These are phyloP conservation scores for Pseudopodoces humilis DNA, from an alignment of 2,113 vertebrate species.

Conservation along the genomic window DNA sequence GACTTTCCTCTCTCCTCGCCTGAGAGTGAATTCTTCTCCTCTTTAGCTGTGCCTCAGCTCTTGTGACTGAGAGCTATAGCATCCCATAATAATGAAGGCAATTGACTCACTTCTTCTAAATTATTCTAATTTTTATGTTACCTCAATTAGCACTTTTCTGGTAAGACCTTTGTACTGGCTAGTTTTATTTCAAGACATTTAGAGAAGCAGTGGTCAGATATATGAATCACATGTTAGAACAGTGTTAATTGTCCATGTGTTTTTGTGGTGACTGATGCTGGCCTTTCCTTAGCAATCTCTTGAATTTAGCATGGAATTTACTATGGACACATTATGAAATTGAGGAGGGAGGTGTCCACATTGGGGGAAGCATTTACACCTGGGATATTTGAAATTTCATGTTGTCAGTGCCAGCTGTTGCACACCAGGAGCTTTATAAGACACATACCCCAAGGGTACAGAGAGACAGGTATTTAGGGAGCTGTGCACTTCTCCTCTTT, in stretches of 20 bases:
- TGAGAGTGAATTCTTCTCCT: neutral
- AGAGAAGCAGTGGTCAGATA: neutral
- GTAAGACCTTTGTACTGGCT: neutral
- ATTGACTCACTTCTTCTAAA: neutral
- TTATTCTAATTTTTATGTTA: slow-evolving; percentile 1
- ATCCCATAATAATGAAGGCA: neutral
- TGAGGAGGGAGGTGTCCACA: neutral
- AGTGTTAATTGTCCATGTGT: neutral
- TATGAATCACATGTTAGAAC: neutral
- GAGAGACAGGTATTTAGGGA: neutral
- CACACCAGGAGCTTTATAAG: neutral
- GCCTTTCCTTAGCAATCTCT: neutral
- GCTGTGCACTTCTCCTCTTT: neutral
- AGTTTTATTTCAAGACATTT: neutral
- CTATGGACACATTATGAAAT: neutral
- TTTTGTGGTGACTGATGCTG: neutral
- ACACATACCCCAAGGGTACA: accelerated
- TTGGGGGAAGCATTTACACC: neutral
- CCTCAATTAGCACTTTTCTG: neutral
- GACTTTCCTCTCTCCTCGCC: neutral
- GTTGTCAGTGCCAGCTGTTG: neutral
- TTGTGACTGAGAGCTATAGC: neutral
- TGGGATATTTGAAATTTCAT: neutral
- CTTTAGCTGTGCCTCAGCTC: neutral
- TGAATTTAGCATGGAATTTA: neutral